Base-by-base conservation (phyloP, 2,113 vertebrate genomes). In the Ptychochromis oligacanthus region DNA sequence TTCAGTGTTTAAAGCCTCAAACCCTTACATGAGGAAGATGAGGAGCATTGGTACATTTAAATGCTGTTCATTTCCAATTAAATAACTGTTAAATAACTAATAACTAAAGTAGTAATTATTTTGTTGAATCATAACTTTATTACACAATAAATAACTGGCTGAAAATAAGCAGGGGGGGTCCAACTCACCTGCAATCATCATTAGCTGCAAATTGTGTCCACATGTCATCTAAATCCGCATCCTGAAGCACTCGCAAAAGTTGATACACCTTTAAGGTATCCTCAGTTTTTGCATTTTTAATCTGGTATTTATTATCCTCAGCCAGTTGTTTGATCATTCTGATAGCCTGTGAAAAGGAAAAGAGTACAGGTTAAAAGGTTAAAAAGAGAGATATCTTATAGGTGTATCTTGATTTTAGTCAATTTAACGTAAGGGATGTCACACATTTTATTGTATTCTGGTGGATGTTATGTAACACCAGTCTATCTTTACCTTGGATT, bases 271-370 rank as follows among this genome's bases (percentile, higher is more conserved):
- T 90, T 31, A 97, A 79, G 38, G 93, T 84, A 2, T 95, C 95
- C 46, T 95, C 88, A 0, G 94, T 95, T 34, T 91, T 90, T 11
- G 95, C 75, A 0, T 83, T 91, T 1, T 96, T 95, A 65, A 97
- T 85, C 13, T 90, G 79, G 20, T 96, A 87, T 7, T 88, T 92
- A 67, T 97, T 96, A 8, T 88, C 94, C 75, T 94, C 77, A 55
- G 95, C 94, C 92, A 97, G 81, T 43, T 89, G 92, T 7, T 96
- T 95, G 55, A 98, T 84, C 12, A 95, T 79, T 72, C 96, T 95
- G 0, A 83, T n/a, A 86, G 96, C 93, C 97, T 98, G 84, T 34
- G 59, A 31, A 58, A 31, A n/a, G 43, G 64, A 15, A 78, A 36
- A 36, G n/a, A 26, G 1, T 49, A 3, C 14, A 74, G 13, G 56